Conservation (phyloP, 2,797 vertebrate genomes). For the Graptemys geographica region DNA sequence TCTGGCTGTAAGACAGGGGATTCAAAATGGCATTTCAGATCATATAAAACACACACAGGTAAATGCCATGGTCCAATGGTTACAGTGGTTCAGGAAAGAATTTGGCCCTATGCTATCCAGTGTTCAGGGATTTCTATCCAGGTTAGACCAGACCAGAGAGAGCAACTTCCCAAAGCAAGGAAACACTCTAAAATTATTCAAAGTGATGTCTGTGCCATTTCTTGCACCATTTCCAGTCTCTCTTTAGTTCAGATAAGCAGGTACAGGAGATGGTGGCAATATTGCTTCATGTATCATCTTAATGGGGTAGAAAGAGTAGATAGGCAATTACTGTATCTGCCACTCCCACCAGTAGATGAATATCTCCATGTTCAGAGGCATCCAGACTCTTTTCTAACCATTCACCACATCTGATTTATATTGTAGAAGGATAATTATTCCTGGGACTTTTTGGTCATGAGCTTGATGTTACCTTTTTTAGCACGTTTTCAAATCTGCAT, state of each 20-base stretch:
- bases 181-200: background rate
- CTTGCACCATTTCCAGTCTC: background rate
- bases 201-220: background rate
- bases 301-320: background rate
- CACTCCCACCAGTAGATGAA: background rate
- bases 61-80: background rate
- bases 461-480: background rate
- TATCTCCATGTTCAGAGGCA: background rate
- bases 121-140: background rate
- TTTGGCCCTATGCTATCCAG: background rate
- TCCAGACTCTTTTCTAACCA: background rate
- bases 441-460: background rate
- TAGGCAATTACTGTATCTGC: background rate
- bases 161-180: background rate
- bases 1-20: background rate
- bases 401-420: background rate
- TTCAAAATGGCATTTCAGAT: background rate
- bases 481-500: background rate
- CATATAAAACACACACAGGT: background rate
- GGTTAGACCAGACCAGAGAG: background rate
- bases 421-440: background rate
- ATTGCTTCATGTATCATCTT: background rate
- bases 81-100: background rate
- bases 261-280: background rate
- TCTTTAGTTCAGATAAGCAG: background rate